Evolutionary conservation across 2,797 vertebrate species (phyloP).

Genomic region (Anolis apletophallus): DNA sequence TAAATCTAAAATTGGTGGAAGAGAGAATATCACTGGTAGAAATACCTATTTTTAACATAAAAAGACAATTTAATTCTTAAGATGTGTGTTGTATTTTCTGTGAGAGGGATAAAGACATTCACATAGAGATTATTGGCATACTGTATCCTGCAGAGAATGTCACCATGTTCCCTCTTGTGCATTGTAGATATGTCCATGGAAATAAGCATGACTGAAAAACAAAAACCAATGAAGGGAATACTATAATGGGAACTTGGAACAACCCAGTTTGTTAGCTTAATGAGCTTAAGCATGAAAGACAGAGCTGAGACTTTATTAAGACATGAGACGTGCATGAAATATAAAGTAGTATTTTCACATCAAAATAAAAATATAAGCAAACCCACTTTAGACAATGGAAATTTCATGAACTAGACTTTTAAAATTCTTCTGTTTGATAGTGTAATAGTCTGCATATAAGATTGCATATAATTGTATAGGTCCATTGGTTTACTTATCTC

Average conservation of each 20-base stretch:
- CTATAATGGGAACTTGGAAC: constrained; percentile 48
- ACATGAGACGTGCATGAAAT: constrained; percentile 48
- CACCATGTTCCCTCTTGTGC: constrained; percentile 33
- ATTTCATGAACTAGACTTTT: constrained; percentile 32
- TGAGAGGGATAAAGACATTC: constrained; percentile 23
- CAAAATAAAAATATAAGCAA: constrained; percentile 33
- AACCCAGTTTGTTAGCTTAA: constrained; percentile 56
- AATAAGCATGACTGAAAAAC: constrained; percentile 62
- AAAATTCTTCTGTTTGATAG: constrained; percentile 34
- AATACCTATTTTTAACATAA: constrained; percentile 14
- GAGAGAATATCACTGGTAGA: background rate
- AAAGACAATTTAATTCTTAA: background rate
- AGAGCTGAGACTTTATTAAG: constrained; percentile 48
- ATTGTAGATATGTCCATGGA: constrained; percentile 49
- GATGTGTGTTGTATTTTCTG: background rate
- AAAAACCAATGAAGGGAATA: constrained; percentile 52
- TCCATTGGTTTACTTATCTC: constrained; percentile 11
- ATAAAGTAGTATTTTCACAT: constrained; percentile 53
- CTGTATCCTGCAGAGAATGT: background rate
- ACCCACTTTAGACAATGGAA: constrained; percentile 35
- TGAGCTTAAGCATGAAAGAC: constrained; percentile 56
- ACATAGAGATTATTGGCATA: constrained; percentile 24
- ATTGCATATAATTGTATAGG: constrained; percentile 33
- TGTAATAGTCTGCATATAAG: constrained; percentile 34
- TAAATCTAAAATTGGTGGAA: background rate